Base-by-base conservation (phyloP, 2,888 invertebrate species). In the Stegana nigrithorax region DNA sequence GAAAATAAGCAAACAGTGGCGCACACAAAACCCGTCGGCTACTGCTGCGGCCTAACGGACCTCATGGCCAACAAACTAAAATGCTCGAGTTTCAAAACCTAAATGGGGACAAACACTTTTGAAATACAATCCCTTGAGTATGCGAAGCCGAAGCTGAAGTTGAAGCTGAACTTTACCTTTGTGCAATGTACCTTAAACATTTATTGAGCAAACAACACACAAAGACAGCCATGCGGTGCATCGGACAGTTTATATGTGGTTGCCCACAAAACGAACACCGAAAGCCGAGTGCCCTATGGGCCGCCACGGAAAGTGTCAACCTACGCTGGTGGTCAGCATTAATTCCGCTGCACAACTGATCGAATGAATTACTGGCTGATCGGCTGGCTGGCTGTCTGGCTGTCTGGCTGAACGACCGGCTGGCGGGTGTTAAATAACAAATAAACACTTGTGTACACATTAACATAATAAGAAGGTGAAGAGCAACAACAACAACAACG, bases 361-460 rank as follows among this genome's bases (percentile, higher is more conserved):
- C 6, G n/a, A 25, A 8, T 10, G 25, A 21, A 26, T 29, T 27
- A 10, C 55, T 6, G n/a, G 47, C 39, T 6, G 39, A 8, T 6
- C 5, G 21, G 27, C 27, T n/a, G 62, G 60, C 51, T 66, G 67
- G 67, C 75, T 73, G 75, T 23, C 17, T 10, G 25, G 21, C 36
- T 29, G 39, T 17, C 55, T 6, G n/a, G 47, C 39, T 6, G 39
- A 8, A 4, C 5, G 21, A 32, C 27, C n/a, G 62, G 60, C 51
- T 66, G 67, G 67, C 75, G 74, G 75, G 80, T 80, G 78, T 80
- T 78, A 76, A 73, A 73, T 78, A 75, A 71, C 78, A 80, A 67
- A 73, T 73, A 80, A 79, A 78, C 78, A 78, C 78, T 78, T 78
- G 78, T 73, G 73, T 64, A 72, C 69, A 78, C 74, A 79, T 69